These are phyloP conservation scores for Chromoteleia sp. DNA, from an alignment of 2,888 invertebrate genomes.

Conservation along the genomic window DNA sequence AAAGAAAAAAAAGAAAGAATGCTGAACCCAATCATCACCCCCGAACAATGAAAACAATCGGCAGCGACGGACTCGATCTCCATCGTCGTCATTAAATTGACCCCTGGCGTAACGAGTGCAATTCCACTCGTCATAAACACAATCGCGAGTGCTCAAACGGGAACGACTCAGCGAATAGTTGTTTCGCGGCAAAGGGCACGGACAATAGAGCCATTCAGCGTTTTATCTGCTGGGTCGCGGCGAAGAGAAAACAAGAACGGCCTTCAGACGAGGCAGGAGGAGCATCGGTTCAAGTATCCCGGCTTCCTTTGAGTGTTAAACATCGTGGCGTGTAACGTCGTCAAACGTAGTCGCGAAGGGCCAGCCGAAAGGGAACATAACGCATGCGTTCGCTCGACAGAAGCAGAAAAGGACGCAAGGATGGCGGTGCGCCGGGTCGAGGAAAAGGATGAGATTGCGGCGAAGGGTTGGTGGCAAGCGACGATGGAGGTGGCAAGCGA, in stretches of 20 bases:
- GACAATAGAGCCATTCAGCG: slow-evolving; percentile 49
- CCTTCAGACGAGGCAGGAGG: slow-evolving; percentile 31
- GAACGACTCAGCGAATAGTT: slow-evolving; percentile 25
- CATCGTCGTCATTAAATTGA: slow-evolving; percentile 29
- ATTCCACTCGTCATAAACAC: slow-evolving; percentile 39
- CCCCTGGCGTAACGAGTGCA: slow-evolving; percentile 20
- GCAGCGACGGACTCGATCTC: slow-evolving; percentile 7
- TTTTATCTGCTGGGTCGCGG: slow-evolving; percentile 37
- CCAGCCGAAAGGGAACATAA: slow-evolving; percentile 55
- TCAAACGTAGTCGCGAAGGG: slow-evolving; percentile 57
- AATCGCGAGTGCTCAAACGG: slow-evolving; percentile 20
- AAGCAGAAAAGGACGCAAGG: slow-evolving; percentile 71
- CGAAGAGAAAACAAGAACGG: slow-evolving; percentile 37
- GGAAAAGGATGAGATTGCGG: slow-evolving; percentile 68
- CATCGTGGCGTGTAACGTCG: slow-evolving; percentile 62
- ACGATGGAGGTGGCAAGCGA: slow-evolving; percentile 70
- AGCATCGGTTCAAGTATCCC: slow-evolving; percentile 47
- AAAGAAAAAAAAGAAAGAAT: slow-evolving; percentile 14
- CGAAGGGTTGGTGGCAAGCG: slow-evolving; percentile 68
- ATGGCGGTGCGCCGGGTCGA: slow-evolving; percentile 72
- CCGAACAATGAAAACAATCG: slow-evolving; percentile 16
- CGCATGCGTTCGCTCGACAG: slow-evolving; percentile 71
- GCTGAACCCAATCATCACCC: not conserved
- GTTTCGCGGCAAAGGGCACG: slow-evolving; percentile 47
- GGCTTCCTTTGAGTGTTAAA: slow-evolving; percentile 58